Base-by-base conservation (phyloP, 2,888 invertebrate genomes). In the Eurytoma adleriae region DNA sequence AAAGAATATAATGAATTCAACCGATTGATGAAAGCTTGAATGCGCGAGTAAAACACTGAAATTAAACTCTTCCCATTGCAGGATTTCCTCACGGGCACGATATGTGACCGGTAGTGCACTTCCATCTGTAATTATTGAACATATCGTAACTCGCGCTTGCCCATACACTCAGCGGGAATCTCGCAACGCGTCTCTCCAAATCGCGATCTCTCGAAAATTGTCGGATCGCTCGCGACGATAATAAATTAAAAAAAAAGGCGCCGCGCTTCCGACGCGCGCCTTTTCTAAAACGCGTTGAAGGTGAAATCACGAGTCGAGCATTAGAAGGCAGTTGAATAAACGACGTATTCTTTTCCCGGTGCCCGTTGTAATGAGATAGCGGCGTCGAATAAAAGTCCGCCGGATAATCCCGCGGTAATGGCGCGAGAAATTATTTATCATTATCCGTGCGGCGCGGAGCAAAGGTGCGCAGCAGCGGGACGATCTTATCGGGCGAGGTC, bases 261-360 rank as follows among this genome's bases (percentile, higher is more conserved):
- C n/a, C 24, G 61, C 52, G 67, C 57, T 73, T 73, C 64, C 64
- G 73, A 73, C 64, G 64, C 54, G 14, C 3, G 52, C 24, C n/a
- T 76, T 76, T 76, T 76, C 69, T 76, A 76, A 76, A 76, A 76
- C 56, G 62, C 69, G 76, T 69, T 62, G 40, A 24, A 69, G 68
- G 69, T 48, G 76, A 76, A 76, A 76, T 62, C 62, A 24, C 3
- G n/a, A 20, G 24, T n/a, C 20, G 16, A 30, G 54, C 16, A 59
- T 59, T 69, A 76, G 27, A 76, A 62, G 54, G 40, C 61, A 61
- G 56, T 76, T 24, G 62, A 69, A 76, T 76, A 69, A 69, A 40
- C 40, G 40, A 10, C 40, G 40, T 40, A 40, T 40, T 40, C 40
- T 40, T 40, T 40, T 40, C 30, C 16, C 62, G 24, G 0, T 18